Evolutionary conservation across 2,888 invertebrate genomes (phyloP).

Genomic region (Calameuta pallipes): DNA sequence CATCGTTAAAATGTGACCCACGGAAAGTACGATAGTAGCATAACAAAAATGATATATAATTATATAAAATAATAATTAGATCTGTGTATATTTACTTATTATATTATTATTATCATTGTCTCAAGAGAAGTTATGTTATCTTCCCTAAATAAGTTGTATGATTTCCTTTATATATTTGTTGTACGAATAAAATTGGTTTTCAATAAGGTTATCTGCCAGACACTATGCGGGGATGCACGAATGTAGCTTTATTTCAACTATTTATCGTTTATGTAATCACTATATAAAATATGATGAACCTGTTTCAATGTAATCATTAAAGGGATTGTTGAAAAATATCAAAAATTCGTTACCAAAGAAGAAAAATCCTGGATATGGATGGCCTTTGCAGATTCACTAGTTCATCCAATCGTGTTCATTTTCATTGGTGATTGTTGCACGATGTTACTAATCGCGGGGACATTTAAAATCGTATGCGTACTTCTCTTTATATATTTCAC

Average conservation of each 20-base stretch:
- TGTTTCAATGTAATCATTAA: background rate
- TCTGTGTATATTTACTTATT: background rate
- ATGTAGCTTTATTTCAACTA: background rate
- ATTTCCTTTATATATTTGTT: background rate
- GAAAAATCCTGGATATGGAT: conserved; percentile 21
- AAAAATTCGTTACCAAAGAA: conserved; percentile 14
- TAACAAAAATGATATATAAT: background rate
- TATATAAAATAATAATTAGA: background rate
- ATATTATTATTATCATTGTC: background rate
- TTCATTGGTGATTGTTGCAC: background rate
- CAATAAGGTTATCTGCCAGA: background rate
- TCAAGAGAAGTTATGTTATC: background rate
- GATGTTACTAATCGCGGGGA: background rate
- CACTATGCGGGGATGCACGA: background rate
- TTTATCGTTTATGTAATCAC: background rate
- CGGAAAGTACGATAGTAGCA: background rate
- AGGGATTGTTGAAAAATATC: conserved; percentile 13
- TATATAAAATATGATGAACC: background rate
- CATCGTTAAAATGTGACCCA: background rate
- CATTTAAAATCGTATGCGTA: background rate
- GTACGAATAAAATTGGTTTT: background rate
- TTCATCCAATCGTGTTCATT: background rate
- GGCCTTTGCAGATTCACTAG: conserved; percentile 18
- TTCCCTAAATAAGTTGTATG: background rate
- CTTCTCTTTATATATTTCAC: background rate